phyloP scores from a whole-genome alignment of 2,113 vertebrate species.

The Dasyornis broadbenti region DNA sequence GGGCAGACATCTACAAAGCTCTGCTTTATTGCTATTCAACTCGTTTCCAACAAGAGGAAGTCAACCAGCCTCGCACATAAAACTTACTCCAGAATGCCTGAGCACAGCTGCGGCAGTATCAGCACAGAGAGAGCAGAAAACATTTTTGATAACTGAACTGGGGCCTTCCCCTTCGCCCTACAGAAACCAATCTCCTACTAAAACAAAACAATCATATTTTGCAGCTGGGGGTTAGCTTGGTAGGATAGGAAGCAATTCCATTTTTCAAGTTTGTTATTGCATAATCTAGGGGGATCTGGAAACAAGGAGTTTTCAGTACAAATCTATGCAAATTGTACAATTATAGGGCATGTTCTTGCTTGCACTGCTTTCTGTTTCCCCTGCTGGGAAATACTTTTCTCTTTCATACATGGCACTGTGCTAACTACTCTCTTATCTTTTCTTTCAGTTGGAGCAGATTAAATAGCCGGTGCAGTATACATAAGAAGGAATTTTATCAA shows the following conservation, averaged over 20 bases:
- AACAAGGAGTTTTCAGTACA: neutral
- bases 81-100: neutral
- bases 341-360: neutral
- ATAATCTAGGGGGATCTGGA: neutral
- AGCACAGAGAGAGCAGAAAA: neutral
- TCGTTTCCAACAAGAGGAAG: neutral
- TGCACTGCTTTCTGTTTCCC: neutral
- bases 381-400: neutral
- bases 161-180: neutral
- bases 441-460: neutral
- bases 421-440: neutral
- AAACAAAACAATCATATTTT: neutral
- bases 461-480: neutral
- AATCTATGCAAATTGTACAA: neutral
- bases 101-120: neutral
- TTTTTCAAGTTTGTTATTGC: neutral
- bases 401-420: neutral
- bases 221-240: neutral
- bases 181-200: neutral
- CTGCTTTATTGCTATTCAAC: slow-evolving; percentile 24
- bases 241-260: neutral
- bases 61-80: neutral
- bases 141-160: neutral
- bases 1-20: slow-evolving; percentile 20
- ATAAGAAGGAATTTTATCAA: slow-evolving; percentile 2